Percentiles rank a stretch among this genome's conserved stretches.
phyloP scores from a whole-genome alignment of 2,113 vertebrate species.

The Xenopus laevis region DNA sequence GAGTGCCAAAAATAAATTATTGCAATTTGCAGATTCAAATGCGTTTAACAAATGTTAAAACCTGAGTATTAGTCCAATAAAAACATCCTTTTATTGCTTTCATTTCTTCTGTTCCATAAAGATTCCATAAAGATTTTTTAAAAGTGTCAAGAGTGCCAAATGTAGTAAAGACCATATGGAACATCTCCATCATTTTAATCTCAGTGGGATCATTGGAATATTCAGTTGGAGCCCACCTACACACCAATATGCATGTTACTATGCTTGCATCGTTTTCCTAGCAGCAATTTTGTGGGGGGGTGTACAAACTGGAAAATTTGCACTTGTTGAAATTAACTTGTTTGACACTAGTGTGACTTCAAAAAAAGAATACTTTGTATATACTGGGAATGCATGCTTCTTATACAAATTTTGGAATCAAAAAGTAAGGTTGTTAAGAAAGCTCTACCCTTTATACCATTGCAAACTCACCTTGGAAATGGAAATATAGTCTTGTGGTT shows the following conservation, averaged over 20 bases:
- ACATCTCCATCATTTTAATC: conserved; percentile 20
- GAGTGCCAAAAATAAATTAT: conserved; percentile 42
- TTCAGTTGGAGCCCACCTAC: conserved; percentile 33
- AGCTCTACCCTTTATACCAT: too few relatives aligned
- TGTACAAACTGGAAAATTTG: not conserved
- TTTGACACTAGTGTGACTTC: too few relatives aligned
- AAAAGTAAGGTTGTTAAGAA: too few relatives aligned
- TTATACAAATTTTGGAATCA: too few relatives aligned
- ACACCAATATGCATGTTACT: not conserved
- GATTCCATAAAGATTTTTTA: too few relatives aligned
- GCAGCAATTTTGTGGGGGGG: not conserved
- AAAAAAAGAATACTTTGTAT: too few relatives aligned
- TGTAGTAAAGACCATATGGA: conserved; percentile 35
- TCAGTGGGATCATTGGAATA: conserved; percentile 19
- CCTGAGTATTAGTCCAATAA: conserved; percentile 35
- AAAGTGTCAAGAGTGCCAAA: conserved; percentile 13
- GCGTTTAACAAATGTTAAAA: conserved; percentile 41
- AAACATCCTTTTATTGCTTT: conserved; percentile 31
- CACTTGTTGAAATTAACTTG: not conserved
- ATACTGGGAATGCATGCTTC: too few relatives aligned
- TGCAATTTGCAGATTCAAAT: conserved; percentile 39
- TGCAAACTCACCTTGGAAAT: too few relatives aligned
- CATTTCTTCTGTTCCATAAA: conserved; percentile 19
- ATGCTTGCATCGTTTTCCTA: conserved; percentile 1
- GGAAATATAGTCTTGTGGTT: too few relatives aligned